Evolutionary conservation across 1,140 invertebrate genomes (phyloP).

Genomic region (Holotrichia oblita): DNA sequence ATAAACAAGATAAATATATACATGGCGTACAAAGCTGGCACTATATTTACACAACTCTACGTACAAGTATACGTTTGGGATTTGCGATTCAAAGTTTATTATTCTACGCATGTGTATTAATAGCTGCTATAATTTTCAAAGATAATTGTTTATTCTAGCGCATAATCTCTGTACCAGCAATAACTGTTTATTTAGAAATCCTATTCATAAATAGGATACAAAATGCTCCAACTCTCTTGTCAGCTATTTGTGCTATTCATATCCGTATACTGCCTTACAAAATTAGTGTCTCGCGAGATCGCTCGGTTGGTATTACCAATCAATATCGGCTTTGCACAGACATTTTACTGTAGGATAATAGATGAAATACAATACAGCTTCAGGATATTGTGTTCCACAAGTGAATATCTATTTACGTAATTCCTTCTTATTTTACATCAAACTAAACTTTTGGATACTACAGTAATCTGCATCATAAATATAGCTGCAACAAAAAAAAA

Average conservation of each 20-base stretch:
- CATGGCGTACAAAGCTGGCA: background rate
- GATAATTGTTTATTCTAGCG: background rate
- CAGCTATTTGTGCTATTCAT: background rate
- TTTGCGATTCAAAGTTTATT: background rate
- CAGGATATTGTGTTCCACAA: too few species aligned
- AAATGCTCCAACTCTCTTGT: background rate
- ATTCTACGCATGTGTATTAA: background rate
- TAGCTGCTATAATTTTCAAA: conserved; percentile 6
- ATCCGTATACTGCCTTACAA: background rate
- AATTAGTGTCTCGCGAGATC: too few species aligned
- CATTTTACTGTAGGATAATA: too few species aligned
- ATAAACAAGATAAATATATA: background rate
- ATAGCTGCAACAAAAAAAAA: too few species aligned
- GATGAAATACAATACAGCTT: too few species aligned
- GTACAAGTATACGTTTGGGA: background rate
- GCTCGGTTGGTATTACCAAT: too few species aligned
- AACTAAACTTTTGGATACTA: too few species aligned
- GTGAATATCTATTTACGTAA: too few species aligned
- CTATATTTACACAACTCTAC: background rate
- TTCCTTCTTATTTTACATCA: too few species aligned
- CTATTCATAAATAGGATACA: background rate
- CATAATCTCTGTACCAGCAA: background rate
- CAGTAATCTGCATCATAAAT: too few species aligned
- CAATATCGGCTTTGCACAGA: too few species aligned
- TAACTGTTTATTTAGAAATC: background rate